phyloP scores from a whole-genome alignment of 2,888 invertebrate species.

The Pterostichus madidus region DNA sequence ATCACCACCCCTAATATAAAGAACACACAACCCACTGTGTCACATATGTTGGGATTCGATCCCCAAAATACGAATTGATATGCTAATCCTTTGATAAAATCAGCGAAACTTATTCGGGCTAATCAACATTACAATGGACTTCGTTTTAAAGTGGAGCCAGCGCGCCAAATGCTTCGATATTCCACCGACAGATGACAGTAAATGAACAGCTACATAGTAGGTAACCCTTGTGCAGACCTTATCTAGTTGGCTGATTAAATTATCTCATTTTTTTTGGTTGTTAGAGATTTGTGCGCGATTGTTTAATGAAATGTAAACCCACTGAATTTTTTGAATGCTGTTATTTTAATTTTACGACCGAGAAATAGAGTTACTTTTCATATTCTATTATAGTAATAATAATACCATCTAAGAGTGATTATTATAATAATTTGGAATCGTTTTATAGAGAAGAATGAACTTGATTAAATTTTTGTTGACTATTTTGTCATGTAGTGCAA shows the following conservation, averaged over 20 bases:
- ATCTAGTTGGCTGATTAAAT: conserved; percentile 6
- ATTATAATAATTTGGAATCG: no score
- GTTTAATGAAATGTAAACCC: conserved; percentile 43
- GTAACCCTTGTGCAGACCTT: conserved; percentile 15
- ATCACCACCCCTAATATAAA: conserved; percentile 4
- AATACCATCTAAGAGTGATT: no score
- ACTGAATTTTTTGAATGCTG: conserved; percentile 13
- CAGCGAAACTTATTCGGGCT: conserved; percentile 30
- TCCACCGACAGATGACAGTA: conserved; percentile 58
- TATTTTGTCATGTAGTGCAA: no score
- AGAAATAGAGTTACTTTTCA: no score
- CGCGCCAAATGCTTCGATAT: conserved; percentile 33
- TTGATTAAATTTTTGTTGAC: no score
- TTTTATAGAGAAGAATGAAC: no score
- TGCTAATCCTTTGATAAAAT: conserved; percentile 63
- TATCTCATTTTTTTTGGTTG: not conserved
- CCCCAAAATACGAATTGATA: conserved; percentile 35
- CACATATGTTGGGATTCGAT: conserved; percentile 54
- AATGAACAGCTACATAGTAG: conserved; percentile 45
- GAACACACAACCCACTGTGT: not conserved
- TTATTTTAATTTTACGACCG: conserved; percentile 8
- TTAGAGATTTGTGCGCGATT: conserved; percentile 9
- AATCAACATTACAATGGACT: conserved; percentile 55
- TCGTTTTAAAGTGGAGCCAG: not conserved
- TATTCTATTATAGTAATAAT: no score